Percentiles rank a stretch among this genome's conserved stretches.
Evolutionary conservation across 2,888 invertebrate genomes (phyloP).

Genomic region (Ectemnius lituratus): DNA sequence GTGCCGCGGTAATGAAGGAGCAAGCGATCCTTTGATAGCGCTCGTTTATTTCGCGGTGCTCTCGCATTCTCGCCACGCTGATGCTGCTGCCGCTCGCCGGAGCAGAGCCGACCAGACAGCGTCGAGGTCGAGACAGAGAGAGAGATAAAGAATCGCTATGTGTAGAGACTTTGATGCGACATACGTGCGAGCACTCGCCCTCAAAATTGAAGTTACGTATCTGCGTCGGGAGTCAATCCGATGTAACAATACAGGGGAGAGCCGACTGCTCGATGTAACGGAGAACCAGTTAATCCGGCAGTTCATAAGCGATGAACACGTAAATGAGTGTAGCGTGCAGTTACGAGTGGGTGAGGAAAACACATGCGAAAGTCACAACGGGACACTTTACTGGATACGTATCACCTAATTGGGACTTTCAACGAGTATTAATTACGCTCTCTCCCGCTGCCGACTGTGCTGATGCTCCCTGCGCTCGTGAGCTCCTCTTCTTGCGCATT

Average conservation of each 20-base stretch:
- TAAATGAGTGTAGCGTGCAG: slow-evolving; percentile 3
- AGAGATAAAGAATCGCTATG: neutral
- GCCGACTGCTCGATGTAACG: neutral
- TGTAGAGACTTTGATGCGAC: no score
- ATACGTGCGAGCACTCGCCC: neutral
- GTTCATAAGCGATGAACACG: slow-evolving; percentile 10
- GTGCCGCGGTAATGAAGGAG: slow-evolving; percentile 9
- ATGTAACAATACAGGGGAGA: slow-evolving; percentile 8
- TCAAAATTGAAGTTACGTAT: neutral
- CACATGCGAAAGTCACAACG: slow-evolving; percentile 4
- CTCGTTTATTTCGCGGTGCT: neutral
- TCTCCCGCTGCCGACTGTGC: neutral
- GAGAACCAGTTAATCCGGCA: slow-evolving; percentile 4
- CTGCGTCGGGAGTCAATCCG: neutral
- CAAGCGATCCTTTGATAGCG: neutral
- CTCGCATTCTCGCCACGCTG: neutral
- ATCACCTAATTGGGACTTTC: slow-evolving; percentile 34
- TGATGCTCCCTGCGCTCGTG: neutral
- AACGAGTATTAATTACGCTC: slow-evolving; percentile 32
- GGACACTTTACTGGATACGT: slow-evolving; percentile 1
- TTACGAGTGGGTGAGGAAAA: slow-evolving; percentile 3
- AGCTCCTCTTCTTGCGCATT: neutral
- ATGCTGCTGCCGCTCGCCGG: no score
- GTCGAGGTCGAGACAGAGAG: neutral
- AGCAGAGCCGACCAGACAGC: neutral